These are phyloP conservation scores for Reticulitermes lucifugus DNA, from an alignment of 2,888 invertebrate genomes.

Conservation along the genomic window DNA sequence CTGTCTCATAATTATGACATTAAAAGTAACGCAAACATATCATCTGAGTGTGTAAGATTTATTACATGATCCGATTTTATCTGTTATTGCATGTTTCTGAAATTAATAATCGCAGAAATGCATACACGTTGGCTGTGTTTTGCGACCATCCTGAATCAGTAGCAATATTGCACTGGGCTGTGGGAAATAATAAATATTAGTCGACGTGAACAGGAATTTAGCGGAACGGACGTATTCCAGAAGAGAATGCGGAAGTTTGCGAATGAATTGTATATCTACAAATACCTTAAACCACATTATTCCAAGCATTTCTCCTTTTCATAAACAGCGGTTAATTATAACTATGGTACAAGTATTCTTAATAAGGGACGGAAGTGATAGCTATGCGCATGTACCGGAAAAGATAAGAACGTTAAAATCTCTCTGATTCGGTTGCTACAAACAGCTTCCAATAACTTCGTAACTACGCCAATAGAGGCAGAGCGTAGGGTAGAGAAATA, in stretches of 20 bases:
- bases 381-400: constrained; percentile 2
- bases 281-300: background rate
- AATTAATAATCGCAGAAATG: too few species aligned
- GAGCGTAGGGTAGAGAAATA: too few species aligned
- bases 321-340: background rate
- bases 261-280: background rate
- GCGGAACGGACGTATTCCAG: background rate
- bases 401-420: constrained; percentile 15
- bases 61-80: too few species aligned
- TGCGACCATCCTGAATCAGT: background rate
- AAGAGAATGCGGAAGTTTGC: background rate
- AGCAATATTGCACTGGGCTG: background rate
- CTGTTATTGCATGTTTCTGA: too few species aligned
- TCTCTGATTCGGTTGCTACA: constrained; percentile 7
- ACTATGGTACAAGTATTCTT: background rate
- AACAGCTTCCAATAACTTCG: constrained; percentile 43
- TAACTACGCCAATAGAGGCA: constrained; percentile 1
- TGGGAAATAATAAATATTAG: background rate
- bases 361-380: background rate
- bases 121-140: background rate
- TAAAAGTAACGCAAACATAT: too few species aligned
- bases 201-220: background rate
- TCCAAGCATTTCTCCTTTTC: constrained; percentile 12
- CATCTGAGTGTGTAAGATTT: too few species aligned
- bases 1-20: too few species aligned